Evolutionary conservation across 2,797 vertebrate species (phyloP).

Genomic region (Siniperca obscura): DNA sequence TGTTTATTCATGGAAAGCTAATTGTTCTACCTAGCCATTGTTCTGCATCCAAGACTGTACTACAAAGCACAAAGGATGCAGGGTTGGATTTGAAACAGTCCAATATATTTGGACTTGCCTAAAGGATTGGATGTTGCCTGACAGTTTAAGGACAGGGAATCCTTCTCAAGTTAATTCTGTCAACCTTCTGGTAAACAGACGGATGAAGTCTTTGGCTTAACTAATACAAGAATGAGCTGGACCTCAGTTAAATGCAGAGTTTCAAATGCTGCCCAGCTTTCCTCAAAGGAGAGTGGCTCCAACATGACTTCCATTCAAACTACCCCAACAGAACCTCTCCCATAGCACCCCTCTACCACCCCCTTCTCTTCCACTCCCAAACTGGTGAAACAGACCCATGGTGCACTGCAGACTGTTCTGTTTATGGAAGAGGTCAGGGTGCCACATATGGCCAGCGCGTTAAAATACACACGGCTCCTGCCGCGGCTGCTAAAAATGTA

Average conservation of each 20-base stretch:
- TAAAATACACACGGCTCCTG: constrained; percentile 87
- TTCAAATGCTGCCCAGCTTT: constrained; percentile 80
- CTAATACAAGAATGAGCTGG: constrained; percentile 76
- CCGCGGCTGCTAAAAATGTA: constrained; percentile 86
- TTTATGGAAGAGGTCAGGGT: constrained; percentile 86
- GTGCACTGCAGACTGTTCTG: constrained; percentile 79
- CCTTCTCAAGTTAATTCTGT: constrained; percentile 81
- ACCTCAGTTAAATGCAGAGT: constrained; percentile 75
- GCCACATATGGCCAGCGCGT: constrained; percentile 86
- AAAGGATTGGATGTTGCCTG: constrained; percentile 75
- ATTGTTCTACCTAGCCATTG: constrained; percentile 79
- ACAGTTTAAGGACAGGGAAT: constrained; percentile 74
- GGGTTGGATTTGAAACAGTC: constrained; percentile 70
- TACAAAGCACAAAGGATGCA: constrained; percentile 76
- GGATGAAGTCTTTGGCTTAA: constrained; percentile 76
- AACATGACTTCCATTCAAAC: constrained; percentile 74
- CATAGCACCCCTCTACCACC: constrained; percentile 49
- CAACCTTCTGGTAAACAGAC: constrained; percentile 82
- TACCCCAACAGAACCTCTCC: constrained; percentile 57
- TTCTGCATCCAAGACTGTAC: constrained; percentile 73
- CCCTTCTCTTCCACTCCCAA: constrained; percentile 61
- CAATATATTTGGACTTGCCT: constrained; percentile 77
- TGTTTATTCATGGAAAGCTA: constrained; percentile 76
- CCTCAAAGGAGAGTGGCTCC: constrained; percentile 76
- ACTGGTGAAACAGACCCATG: constrained; percentile 72